These are phyloP conservation scores for Miltochrista miniata DNA, from an alignment of 2,888 invertebrate genomes.

Conservation along the genomic window DNA sequence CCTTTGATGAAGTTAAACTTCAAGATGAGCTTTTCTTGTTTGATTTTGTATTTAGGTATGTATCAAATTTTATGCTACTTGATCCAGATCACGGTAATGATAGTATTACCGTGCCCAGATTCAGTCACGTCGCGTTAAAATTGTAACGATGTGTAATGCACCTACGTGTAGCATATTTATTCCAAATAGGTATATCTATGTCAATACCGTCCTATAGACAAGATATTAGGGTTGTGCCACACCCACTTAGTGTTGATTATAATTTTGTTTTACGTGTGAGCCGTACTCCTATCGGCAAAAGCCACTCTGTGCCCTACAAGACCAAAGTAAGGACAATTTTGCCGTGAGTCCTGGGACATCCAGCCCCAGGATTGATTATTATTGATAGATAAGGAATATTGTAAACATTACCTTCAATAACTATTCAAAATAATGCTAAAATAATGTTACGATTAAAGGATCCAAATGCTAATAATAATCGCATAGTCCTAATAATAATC, in stretches of 20 bases:
- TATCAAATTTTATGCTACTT: background rate
- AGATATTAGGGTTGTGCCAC: conserved; percentile 19
- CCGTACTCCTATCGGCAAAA: too few species aligned
- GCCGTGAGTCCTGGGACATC: too few species aligned
- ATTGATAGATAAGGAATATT: too few species aligned
- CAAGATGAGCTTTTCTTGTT: background rate
- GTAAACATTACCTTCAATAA: too few species aligned
- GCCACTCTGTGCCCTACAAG: too few species aligned
- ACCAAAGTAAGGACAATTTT: too few species aligned
- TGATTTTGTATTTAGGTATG: conserved; percentile 8
- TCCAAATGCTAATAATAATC: too few species aligned
- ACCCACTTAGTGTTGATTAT: background rate
- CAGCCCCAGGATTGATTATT: too few species aligned
- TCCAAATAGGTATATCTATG: conserved; percentile 35
- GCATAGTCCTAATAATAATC: conserved; percentile 7
- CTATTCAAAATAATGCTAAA: too few species aligned
- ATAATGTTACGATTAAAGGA: background rate
- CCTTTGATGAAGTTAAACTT: too few species aligned
- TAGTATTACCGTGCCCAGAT: conserved; percentile 15
- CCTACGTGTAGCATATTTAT: conserved; percentile 20
- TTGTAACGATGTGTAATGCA: conserved; percentile 10
- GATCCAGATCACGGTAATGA: too few species aligned
- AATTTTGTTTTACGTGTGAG: too few species aligned
- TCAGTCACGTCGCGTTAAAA: conserved; percentile 13
- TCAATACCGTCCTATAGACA: conserved; percentile 40